A percentile compares a stretch with the other conserved stretches of the same genome.
Conservation (phyloP, 2,888 invertebrate species). For the Stramonita haemastoma region DNA sequence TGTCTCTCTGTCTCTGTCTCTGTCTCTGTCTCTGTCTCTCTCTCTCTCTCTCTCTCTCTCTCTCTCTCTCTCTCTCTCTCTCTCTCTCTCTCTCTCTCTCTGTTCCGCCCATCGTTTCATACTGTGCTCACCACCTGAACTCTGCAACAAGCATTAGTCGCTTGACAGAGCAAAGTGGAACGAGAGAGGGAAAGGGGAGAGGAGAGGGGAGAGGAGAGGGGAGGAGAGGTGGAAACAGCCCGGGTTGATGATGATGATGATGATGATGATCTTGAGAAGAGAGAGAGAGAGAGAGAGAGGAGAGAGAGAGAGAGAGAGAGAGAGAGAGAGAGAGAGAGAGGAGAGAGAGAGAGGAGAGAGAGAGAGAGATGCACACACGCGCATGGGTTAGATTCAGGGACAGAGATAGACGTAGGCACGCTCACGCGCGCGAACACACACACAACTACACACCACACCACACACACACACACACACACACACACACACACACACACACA, state of each 20-base stretch:
- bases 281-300: not conserved
- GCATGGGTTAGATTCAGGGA: not conserved
- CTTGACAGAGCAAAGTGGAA: not conserved
- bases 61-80: slow-evolving; percentile 39
- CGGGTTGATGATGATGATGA: too few species aligned
- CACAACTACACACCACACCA: not conserved
- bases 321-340: not conserved
- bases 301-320: not conserved
- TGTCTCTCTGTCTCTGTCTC: too few species aligned
- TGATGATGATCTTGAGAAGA: not conserved
- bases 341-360: not conserved
- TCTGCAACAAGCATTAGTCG: not conserved
- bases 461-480: slow-evolving; percentile 1
- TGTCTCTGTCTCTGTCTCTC: not conserved
- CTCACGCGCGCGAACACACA: not conserved
- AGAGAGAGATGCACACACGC: not conserved
- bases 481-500: slow-evolving; percentile 34
- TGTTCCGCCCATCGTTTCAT: too few species aligned
- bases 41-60: not conserved
- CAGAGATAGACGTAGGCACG: not conserved
- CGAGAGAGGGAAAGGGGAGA: not conserved
- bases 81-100: not conserved
- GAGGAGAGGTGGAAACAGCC: not conserved
- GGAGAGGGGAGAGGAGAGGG: not conserved
- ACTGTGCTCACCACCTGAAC: slow-evolving; percentile 13